These are phyloP conservation scores for Pterobdella sp. DNA, from an alignment of 2,888 invertebrate species.

Conservation along the genomic window DNA sequence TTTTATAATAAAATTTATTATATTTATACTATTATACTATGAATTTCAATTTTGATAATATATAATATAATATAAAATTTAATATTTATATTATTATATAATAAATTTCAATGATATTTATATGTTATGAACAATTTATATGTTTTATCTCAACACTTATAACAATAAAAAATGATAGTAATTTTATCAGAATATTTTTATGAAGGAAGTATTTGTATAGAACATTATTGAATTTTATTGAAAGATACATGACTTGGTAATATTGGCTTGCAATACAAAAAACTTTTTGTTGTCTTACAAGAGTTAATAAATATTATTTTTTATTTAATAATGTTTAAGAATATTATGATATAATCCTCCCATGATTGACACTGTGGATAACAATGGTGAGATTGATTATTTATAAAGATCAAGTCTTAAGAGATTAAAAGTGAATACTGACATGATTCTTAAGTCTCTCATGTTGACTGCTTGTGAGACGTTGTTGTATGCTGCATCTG, in stretches of 20 bases:
- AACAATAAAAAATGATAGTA: too few relatives aligned
- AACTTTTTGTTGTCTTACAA: background rate
- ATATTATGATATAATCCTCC: background rate
- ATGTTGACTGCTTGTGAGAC: conserved; percentile 19
- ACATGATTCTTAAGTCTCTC: conserved; percentile 25
- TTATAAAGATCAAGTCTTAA: background rate
- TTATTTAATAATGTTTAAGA: background rate
- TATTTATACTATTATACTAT: too few relatives aligned
- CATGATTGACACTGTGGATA: background rate
- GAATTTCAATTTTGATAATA: background rate
- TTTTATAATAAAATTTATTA: too few relatives aligned
- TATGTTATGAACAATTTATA: too few relatives aligned
- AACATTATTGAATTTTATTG: too few relatives aligned
- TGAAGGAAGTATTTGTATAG: too few relatives aligned
- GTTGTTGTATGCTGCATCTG: conserved; percentile 16
- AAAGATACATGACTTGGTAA: too few relatives aligned
- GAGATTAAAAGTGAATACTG: conserved; percentile 1
- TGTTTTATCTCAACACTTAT: too few relatives aligned
- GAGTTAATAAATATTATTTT: background rate
- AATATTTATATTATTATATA: background rate
- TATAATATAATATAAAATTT: background rate
- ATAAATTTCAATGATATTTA: too few relatives aligned
- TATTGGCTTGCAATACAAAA: background rate
- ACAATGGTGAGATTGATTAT: background rate
- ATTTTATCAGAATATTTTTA: too few relatives aligned